These are phyloP conservation scores for Lytechinus variegatus DNA, from an alignment of 35 echinoderm and acorn worm genomes.

Conservation along the genomic window DNA sequence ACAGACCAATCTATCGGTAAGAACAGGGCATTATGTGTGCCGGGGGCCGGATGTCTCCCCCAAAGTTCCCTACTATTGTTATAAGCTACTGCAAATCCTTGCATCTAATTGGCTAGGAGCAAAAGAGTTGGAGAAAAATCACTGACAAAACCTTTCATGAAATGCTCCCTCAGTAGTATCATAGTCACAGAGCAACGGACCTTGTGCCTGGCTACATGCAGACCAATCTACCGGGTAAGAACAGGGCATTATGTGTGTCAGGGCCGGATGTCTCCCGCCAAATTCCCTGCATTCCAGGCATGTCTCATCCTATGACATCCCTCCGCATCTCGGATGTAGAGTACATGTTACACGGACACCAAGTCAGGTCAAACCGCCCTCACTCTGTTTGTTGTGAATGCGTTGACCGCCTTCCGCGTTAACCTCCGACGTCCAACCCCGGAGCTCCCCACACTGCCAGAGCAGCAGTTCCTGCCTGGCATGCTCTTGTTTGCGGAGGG, in stretches of 20 bases:
- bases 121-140: too few species aligned
- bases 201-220: background rate
- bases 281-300: background rate
- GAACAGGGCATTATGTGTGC: background rate
- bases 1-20: too few species aligned
- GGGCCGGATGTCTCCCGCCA: background rate
- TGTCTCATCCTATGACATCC: background rate
- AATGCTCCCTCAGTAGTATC: too few species aligned
- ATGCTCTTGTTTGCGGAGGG: background rate
- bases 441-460: background rate
- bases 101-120: too few species aligned
- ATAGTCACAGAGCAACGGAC: too few species aligned
- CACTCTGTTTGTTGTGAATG: slow-evolving; percentile 9
- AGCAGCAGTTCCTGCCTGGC: background rate
- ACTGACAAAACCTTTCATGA: too few species aligned
- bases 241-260: background rate
- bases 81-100: too few species aligned
- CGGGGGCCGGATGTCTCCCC: background rate
- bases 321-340: background rate
- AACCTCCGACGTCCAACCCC: background rate
- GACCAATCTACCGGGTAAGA: too few species aligned
- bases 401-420: background rate
- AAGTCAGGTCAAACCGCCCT: background rate
- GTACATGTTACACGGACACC: background rate
- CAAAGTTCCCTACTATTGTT: background rate